Conservation (phyloP, 2,113 vertebrate species). For the Chaetura pelagica region DNA sequence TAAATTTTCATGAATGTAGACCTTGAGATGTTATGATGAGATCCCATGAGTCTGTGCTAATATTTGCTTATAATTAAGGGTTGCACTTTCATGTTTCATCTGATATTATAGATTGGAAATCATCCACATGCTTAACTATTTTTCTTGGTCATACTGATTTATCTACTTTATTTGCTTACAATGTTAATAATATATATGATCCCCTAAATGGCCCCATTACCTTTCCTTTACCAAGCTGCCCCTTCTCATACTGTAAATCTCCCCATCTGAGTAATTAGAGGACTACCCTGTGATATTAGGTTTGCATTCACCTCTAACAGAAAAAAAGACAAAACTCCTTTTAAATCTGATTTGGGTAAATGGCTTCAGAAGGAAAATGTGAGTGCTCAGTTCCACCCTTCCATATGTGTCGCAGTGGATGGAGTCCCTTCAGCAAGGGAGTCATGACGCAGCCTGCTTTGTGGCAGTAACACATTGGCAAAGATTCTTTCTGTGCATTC, state of each 20-base stretch:
- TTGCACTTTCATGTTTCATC: conserved; percentile 82
- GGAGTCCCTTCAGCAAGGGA: background rate
- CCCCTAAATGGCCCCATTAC: conserved; percentile 16
- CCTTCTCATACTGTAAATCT: background rate
- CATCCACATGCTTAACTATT: conserved; percentile 54
- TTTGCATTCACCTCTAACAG: background rate
- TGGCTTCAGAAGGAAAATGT: background rate
- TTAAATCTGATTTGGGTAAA: background rate
- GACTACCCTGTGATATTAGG: background rate
- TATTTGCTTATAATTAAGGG: conserved; percentile 84
- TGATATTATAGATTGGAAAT: conserved; percentile 80
- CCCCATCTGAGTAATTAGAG: background rate
- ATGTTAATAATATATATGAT: conserved; percentile 43
- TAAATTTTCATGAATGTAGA: conserved; percentile 86
- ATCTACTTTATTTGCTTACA: conserved; percentile 54
- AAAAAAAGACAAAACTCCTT: background rate
- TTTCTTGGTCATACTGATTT: conserved; percentile 61
- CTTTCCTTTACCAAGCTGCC: conserved; percentile 2
- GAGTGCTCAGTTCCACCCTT: background rate
- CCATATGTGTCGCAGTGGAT: background rate
- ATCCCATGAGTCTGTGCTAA: conserved; percentile 81
- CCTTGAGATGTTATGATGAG: conserved; percentile 85
- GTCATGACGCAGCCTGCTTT: background rate
- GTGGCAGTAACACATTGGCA: background rate
- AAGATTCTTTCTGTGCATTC: background rate